phyloP scores from a whole-genome alignment of 1,140 invertebrate species.

The Dreissena polymorpha region DNA sequence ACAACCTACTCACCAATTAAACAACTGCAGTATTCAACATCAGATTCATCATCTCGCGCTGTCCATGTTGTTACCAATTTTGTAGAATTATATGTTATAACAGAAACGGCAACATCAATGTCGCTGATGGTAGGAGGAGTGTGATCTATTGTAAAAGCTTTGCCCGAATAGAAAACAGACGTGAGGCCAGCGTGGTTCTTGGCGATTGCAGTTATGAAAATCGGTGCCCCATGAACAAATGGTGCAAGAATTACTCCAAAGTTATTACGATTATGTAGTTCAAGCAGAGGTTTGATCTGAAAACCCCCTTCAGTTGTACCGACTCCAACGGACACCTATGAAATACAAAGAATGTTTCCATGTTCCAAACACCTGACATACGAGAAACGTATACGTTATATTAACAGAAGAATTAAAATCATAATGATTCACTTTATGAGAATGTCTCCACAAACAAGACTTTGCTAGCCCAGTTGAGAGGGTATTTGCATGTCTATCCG shows the following conservation, averaged over 20 bases:
- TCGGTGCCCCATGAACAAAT: too few relatives aligned
- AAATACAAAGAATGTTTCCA: not conserved
- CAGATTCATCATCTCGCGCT: slow-evolving; percentile 48
- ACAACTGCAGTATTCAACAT: slow-evolving; percentile 41
- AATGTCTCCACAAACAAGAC: not conserved
- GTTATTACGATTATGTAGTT: not conserved
- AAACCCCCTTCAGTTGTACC: slow-evolving; percentile 55
- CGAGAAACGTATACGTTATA: not conserved
- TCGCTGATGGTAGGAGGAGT: too few relatives aligned
- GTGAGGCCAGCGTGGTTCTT: slow-evolving; percentile 53
- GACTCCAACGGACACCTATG: slow-evolving; percentile 32
- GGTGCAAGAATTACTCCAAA: too few relatives aligned
- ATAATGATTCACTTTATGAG: not conserved
- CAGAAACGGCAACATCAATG: slow-evolving; percentile 11
- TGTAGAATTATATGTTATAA: not conserved
- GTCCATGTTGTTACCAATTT: slow-evolving; percentile 29
- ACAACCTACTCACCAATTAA: slow-evolving; percentile 47
- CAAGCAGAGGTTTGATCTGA: slow-evolving; percentile 35
- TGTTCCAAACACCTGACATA: not conserved
- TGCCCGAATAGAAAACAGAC: slow-evolving; percentile 32
- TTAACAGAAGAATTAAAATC: not conserved
- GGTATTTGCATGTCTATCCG: too few relatives aligned
- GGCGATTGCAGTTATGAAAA: slow-evolving; percentile 40
- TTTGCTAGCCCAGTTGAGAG: not conserved
- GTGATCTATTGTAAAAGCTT: slow-evolving; percentile 39